Evolutionary conservation across 2,888 invertebrate species (phyloP), one percentile per base, ranked within the genome.

Genomic region (Poecilus cupreus): DNA sequence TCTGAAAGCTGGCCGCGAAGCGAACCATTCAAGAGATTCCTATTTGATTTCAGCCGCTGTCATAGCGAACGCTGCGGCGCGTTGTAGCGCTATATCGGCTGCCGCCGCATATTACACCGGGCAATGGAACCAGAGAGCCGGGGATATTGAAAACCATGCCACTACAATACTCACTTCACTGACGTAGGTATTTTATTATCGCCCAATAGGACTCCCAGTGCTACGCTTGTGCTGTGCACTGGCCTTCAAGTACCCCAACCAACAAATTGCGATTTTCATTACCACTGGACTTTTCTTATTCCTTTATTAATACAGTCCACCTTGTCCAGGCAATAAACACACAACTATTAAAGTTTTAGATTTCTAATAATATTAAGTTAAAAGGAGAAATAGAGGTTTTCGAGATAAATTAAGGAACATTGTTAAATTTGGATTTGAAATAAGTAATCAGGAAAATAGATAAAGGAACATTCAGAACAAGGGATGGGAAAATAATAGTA

Each of bases 101-200:
- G 32, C 64, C 18, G n/a, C 24, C 64, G 37, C 64, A 64, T 64
- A 64, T 64, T 64, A 64, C 64, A 37, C 64, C 37, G 13, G 64
- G 18, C 13, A 3, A 49, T 49, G 16, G 18, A n/a, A 16, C 49
- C 43, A 13, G 16, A 13, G 16, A 43, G 13, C 43, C 16, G 16
- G 18, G 2, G 64, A 68, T 68, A 68, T 68, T 68, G 64, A 68
- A 72, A 72, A 72, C 72, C 72, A 43, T 72, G 43, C 72, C 43
- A 72, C 72, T 72, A 46, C 72, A 72, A 46, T 72, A 72, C 32
- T 22, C 72, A 22, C 46, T 72, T 72, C 72, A 72, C 43, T 72
- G 72, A 72, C 64, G 64, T 68, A 68, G 64, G 64, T 68, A 68
- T 68, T 68, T 68, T 68, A 68, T 68, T 68, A 68, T 68, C 37